Evolutionary conservation across 2,888 invertebrate genomes (phyloP), one percentile per base, ranked within the genome.

Genomic region (Yponomeuta sedellus): DNA sequence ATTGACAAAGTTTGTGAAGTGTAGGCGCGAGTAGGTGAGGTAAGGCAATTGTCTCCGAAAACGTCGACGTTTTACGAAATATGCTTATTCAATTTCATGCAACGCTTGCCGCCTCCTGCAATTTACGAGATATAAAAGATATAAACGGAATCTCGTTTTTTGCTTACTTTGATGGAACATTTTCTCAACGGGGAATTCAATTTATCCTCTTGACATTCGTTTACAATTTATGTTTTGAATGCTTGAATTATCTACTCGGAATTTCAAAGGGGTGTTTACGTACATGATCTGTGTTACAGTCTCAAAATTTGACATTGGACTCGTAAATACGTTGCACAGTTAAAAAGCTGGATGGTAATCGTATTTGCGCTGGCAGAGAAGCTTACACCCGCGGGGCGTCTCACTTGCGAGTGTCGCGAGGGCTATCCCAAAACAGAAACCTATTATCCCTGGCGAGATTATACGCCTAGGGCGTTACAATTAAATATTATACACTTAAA

Each of bases 401-500:
- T 83, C 88, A 86, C 86, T 83, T 82, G 74, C 84, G 85, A 88
- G 87, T 91, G 90, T 91, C 90, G 83, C 76, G 88, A 87, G 91
- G 89, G 91, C 87, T 89, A 87, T 85, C 80, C 83, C 89, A 84
- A 86, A 89, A 90, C 88, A 90, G 91, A 91, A 91, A 92, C 91
- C 91, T 91, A 92, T 92, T 92, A 92, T 91, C 91, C 85, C 86
- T 84, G 91, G 92, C 85, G 91, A 90, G 92, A 92, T 92, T 91
- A 92, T 92, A 82, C 91, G 91, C 92, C 92, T 88, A 89, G 90
- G 91, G 92, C 91, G 88, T 90, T 84, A 91, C 92, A 92, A 91
- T 91, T 91, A 91, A 91, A 91, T 91, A 91, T 91, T 91, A 91
- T 91, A 91, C 91, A 91, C 89, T 91, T 91, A 91, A 91, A 91